Conservation (phyloP, 2,113 vertebrate species). For the Rousettus leschenaultii region DNA sequence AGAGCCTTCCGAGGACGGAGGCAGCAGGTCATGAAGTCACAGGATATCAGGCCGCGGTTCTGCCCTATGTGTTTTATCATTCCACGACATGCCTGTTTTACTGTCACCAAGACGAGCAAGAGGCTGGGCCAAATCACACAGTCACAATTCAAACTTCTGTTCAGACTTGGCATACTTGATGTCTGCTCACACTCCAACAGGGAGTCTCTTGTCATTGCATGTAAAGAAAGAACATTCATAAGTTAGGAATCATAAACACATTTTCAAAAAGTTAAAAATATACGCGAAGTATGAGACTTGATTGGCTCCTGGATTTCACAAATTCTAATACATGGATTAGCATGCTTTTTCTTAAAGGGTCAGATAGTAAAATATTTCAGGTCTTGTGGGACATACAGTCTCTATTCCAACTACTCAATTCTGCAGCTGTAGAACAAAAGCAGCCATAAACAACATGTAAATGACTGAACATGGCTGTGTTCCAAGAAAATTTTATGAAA, state of each 20-base stretch:
- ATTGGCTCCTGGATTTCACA: not conserved
- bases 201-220: not conserved
- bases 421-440: not conserved
- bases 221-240: not conserved
- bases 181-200: not conserved
- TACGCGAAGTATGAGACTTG: not conserved
- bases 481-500: conserved; percentile 15
- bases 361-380: not conserved
- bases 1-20: not conserved
- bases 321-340: not conserved
- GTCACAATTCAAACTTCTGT: not conserved
- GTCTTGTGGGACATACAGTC: not conserved
- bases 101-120: not conserved
- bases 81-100: not conserved
- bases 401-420: not conserved
- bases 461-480: not conserved
- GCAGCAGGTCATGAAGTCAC: not conserved
- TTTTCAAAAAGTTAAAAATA: not conserved
- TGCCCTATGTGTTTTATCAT: not conserved
- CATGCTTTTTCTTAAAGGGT: not conserved
- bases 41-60: not conserved
- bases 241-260: not conserved
- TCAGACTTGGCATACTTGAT: not conserved
- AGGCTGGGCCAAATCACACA: not conserved
- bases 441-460: not conserved